Evolutionary conservation across 1,140 invertebrate species (phyloP).

Genomic region (Apis florea): DNA sequence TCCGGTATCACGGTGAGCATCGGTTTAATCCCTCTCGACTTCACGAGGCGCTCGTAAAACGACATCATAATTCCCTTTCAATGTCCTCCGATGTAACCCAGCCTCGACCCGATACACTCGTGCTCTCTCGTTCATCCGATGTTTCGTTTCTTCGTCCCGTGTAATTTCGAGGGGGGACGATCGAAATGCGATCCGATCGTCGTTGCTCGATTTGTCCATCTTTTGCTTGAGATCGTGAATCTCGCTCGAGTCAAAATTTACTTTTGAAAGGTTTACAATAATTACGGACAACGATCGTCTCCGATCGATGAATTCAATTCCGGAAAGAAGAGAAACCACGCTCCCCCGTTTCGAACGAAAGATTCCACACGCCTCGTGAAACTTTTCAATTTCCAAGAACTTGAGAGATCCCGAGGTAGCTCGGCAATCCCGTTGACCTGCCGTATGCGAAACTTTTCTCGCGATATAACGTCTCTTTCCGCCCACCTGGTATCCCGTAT

Average conservation of each 20-base stretch:
- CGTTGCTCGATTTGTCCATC: conserved; percentile 1
- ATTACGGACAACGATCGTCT: too few relatives aligned
- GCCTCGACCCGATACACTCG: not conserved
- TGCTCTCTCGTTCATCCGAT: not conserved
- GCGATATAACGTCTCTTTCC: conserved; percentile 23
- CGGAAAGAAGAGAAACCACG: too few relatives aligned
- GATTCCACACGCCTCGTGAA: not conserved
- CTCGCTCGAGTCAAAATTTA: too few relatives aligned
- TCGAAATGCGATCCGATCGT: not conserved
- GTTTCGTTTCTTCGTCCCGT: conserved; percentile 11
- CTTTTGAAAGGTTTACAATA: too few relatives aligned
- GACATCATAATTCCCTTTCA: conserved; percentile 53
- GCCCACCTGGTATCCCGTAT: conserved; percentile 6
- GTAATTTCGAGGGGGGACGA: conserved; percentile 30
- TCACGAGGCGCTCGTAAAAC: conserved; percentile 59
- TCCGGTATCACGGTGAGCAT: conserved; percentile 15
- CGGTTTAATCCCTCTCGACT: conserved; percentile 60
- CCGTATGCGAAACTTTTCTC: not conserved
- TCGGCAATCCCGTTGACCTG: not conserved
- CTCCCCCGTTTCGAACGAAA: too few relatives aligned
- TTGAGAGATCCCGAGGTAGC: not conserved
- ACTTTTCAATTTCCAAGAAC: conserved; percentile 12
- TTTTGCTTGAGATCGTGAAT: not conserved
- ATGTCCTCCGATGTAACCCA: conserved; percentile 34
- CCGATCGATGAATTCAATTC: too few relatives aligned